phyloP scores from a whole-genome alignment of 2,888 invertebrate genomes.

The Halictus quadricinctus region DNA sequence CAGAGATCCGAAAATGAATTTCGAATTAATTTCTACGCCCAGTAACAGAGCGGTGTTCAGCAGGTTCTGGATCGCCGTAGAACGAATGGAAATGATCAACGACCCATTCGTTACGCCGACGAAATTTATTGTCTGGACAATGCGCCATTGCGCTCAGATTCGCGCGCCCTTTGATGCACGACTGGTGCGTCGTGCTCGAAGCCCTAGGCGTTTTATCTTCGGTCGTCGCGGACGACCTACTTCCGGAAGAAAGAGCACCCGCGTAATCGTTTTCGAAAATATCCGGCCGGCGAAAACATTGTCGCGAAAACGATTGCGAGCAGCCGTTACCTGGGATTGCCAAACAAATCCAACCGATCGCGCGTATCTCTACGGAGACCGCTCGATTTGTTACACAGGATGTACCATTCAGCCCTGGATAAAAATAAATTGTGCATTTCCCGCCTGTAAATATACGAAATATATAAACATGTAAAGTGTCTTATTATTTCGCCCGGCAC shows the following conservation, averaged over 20 bases:
- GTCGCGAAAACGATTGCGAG: neutral
- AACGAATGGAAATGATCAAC: conserved; percentile 40
- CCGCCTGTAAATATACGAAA: too few relatives aligned
- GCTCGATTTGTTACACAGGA: too few relatives aligned
- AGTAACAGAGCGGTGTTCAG: neutral
- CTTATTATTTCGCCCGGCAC: too few relatives aligned
- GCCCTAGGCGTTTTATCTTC: conserved; percentile 29
- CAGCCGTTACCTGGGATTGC: conserved; percentile 1
- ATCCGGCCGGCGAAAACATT: conserved; percentile 33
- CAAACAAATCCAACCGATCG: conserved; percentile 33
- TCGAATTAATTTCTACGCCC: neutral
- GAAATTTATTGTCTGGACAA: conserved; percentile 51
- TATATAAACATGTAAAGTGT: too few relatives aligned
- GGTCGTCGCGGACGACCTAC: conserved; percentile 46
- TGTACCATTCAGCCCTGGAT: too few relatives aligned
- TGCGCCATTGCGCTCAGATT: conserved; percentile 31
- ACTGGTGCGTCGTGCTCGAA: conserved; percentile 25
- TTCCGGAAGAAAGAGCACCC: conserved; percentile 37
- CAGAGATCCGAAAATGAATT: neutral
- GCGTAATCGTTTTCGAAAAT: conserved; percentile 35
- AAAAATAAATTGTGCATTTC: too few relatives aligned
- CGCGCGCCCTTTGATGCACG: conserved; percentile 36
- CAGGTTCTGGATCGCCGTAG: neutral
- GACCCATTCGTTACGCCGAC: conserved; percentile 36
- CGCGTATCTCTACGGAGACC: conserved; percentile 14